Conservation (phyloP, 2,888 invertebrate genomes). For the Drosophila tanythrix region DNA sequence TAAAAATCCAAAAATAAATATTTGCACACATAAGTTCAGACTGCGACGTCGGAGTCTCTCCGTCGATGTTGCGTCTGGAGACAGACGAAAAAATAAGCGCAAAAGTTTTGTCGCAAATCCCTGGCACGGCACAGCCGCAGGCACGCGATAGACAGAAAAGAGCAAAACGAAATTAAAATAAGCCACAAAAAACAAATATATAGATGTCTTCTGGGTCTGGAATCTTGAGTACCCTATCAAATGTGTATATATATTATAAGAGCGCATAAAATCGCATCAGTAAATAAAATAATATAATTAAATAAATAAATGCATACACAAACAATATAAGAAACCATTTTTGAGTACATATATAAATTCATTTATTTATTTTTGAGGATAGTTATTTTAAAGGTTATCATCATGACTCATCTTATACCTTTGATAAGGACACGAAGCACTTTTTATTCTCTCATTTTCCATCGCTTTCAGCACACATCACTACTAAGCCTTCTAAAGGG, state of each 20-base stretch:
- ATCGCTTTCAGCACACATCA: background rate
- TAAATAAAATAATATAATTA: background rate
- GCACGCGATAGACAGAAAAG: slow-evolving; percentile 50
- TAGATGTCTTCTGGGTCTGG: background rate
- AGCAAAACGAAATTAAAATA: slow-evolving; percentile 58
- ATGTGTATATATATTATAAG: background rate
- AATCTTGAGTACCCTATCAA: background rate
- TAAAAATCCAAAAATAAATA: slow-evolving; percentile 74
- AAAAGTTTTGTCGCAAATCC: slow-evolving; percentile 64
- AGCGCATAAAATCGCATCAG: background rate
- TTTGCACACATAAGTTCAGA: slow-evolving; percentile 66
- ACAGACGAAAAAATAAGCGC: slow-evolving; percentile 60
- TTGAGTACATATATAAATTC: background rate
- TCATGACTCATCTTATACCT: background rate
- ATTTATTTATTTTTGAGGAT: background rate
- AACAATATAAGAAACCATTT: background rate
- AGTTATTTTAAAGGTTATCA: background rate
- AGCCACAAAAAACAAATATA: background rate
- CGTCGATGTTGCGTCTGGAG: slow-evolving; percentile 52
- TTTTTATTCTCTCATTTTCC: too few species aligned
- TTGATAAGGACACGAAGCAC: too few species aligned
- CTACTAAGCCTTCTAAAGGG: background rate
- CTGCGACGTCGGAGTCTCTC: slow-evolving; percentile 9
- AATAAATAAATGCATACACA: background rate
- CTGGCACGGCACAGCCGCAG: slow-evolving; percentile 40